A percentile compares a stretch with the other conserved stretches of the same genome.
These are phyloP conservation scores for Mixornis gularis DNA, from an alignment of 2,113 vertebrate species.

Conservation along the genomic window DNA sequence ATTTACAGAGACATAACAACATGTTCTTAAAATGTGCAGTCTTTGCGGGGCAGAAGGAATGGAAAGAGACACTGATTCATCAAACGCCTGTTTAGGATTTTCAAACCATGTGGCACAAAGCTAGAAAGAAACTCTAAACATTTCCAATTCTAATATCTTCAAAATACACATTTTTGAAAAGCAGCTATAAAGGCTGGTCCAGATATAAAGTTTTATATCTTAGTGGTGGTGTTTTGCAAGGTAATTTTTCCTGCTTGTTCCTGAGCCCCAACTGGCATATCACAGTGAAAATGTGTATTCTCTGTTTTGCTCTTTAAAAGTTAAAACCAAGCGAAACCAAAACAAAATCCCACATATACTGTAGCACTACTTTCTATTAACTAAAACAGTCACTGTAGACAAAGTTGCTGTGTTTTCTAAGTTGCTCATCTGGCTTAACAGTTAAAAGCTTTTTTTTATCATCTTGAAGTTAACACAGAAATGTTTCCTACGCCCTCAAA, in stretches of 20 bases:
- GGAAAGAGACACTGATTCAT: constrained; percentile 34
- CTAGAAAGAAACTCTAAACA: constrained; percentile 23
- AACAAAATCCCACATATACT: neutral
- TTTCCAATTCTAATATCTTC: neutral
- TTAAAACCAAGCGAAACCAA: neutral
- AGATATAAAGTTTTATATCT: neutral
- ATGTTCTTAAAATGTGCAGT: constrained; percentile 17
- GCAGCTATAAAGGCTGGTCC: neutral
- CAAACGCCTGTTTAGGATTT: constrained; percentile 11
- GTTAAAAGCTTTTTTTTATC: neutral
- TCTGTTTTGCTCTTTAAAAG: neutral
- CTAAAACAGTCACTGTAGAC: neutral
- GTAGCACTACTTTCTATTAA: neutral
- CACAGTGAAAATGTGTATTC: neutral
- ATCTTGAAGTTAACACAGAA: neutral
- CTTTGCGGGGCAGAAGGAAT: constrained; percentile 12
- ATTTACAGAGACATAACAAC: constrained; percentile 23
- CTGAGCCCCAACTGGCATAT: neutral
- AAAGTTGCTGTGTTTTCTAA: neutral
- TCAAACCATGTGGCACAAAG: constrained; percentile 15
- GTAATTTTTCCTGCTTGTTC: neutral
- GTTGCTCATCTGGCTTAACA: neutral
- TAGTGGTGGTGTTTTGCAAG: neutral
- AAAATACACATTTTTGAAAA: neutral
- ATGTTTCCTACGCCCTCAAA: neutral